Conservation (phyloP, 2,113 vertebrate species). For the Bos indicus region DNA sequence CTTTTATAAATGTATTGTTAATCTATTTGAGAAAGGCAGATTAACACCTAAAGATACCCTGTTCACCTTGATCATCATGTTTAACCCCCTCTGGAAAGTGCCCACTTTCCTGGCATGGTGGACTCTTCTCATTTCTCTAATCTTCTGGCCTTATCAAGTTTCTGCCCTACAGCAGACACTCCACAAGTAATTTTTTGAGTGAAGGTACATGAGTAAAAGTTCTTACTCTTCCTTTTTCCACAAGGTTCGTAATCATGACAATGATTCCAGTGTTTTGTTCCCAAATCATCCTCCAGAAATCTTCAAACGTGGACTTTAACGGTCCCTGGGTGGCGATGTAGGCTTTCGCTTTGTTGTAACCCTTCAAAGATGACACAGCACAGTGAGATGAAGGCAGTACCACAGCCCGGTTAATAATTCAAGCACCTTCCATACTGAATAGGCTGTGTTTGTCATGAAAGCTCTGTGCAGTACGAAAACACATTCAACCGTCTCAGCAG, state of each 20-base stretch:
- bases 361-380: constrained; percentile 85
- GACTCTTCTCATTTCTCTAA: background rate
- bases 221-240: constrained; percentile 98
- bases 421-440: constrained; percentile 56
- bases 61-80: background rate
- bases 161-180: background rate
- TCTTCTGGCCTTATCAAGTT: background rate
- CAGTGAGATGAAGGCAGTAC: constrained; percentile 69
- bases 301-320: constrained; percentile 98
- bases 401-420: constrained; percentile 74
- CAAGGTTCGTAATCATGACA: constrained; percentile 99
- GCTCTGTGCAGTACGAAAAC: constrained; percentile 20
- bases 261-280: constrained; percentile 97
- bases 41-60: background rate
- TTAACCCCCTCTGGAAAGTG: background rate
- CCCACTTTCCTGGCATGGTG: background rate
- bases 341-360: constrained; percentile 96
- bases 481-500: background rate
- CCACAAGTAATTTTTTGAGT: background rate
- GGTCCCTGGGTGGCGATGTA: constrained; percentile 99
- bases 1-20: background rate
- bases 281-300: constrained; percentile 99
- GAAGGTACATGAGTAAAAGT: background rate
- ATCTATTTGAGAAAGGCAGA: background rate
- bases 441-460: constrained; percentile 24